Base-by-base conservation (phyloP, 1,140 invertebrate genomes). In the Drosophila trapezifrons region DNA sequence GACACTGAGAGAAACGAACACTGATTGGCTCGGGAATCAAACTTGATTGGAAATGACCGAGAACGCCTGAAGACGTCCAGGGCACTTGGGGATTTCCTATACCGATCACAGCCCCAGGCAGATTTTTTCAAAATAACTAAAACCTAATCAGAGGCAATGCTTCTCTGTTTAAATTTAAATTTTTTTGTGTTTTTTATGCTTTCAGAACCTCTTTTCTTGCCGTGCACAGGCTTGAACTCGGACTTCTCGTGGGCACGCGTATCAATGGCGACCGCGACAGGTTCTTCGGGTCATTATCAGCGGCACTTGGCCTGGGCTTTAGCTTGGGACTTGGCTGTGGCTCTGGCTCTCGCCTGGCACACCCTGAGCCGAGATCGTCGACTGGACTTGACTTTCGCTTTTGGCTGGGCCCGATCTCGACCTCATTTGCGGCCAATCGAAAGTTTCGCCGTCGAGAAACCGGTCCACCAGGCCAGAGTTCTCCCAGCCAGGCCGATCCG, bases 371-470 rank as follows among this genome's bases (percentile, higher is more conserved):
- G n/a, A n/a, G n/a, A n/a, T n/a, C n/a, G n/a, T 17, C n/a, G 27
- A 65, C 47, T 54, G 45, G 54, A 60, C 63, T 67, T 57, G 54
- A 78, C 76, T 78, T 78, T 78, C 75, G 75, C 75, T 78, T 78
- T 78, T 78, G 75, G 57, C 49, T 22, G 22, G 22, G 22, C 22
- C 22, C 22, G 49, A 45, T 47, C 57, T 29, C 67, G 75, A 78
- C 75, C 75, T 78, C 74, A 78, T 72, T 78, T 57, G 55, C 37
- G 47, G 64, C 47, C 63, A 52, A 76, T 75, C 63, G 56, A 75
- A 86, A 86, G 80, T 81, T 80, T 84, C 49, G 47, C 56, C n/a
- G 37, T 20, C 20, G 37, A 10, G 29, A 86, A 87, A 89, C 83
- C 84, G 79, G 83, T 86, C 76, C 60, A 29, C 12, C 57, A 10